Evolutionary conservation across 1,140 invertebrate species (phyloP).

Genomic region (Homarus americanus): DNA sequence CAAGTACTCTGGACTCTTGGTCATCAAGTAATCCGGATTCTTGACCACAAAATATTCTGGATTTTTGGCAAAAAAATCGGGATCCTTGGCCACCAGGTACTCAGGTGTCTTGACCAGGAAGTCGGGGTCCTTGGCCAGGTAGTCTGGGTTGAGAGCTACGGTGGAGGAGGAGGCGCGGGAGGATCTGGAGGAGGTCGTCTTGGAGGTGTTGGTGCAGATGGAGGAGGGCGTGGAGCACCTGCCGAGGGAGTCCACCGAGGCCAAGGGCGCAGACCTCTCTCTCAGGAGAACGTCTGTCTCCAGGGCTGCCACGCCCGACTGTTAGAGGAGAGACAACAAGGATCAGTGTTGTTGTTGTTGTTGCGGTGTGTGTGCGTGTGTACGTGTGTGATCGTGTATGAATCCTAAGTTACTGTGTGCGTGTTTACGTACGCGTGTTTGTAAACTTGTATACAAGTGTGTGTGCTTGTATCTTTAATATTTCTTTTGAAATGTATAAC

Average conservation of each 20-base stretch:
- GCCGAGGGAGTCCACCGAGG: conserved; percentile 23
- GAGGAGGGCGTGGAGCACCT: conserved; percentile 55
- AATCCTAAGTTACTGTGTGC: too few relatives aligned
- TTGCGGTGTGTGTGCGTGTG: background rate
- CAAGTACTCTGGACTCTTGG: conserved; percentile 18
- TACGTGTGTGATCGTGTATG: background rate
- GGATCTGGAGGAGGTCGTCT: conserved; percentile 15
- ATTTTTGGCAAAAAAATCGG: conserved; percentile 17
- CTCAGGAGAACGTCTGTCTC: conserved; percentile 22
- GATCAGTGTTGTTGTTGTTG: background rate
- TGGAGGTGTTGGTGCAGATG: conserved; percentile 32
- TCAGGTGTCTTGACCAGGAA: conserved; percentile 28
- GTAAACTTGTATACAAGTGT: too few relatives aligned
- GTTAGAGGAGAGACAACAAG: background rate
- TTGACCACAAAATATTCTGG: conserved; percentile 8
- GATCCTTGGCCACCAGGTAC: conserved; percentile 1
- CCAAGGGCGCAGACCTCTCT: conserved; percentile 35
- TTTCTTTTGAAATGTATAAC: too few relatives aligned
- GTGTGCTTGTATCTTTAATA: too few relatives aligned
- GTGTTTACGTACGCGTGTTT: too few relatives aligned
- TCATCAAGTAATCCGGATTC: conserved; percentile 27
- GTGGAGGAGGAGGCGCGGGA: conserved; percentile 32
- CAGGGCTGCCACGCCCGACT: background rate
- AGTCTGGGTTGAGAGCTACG: conserved; percentile 42
- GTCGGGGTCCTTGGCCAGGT: background rate